These are phyloP conservation scores for Sialis fuliginosa DNA, from an alignment of 2,888 invertebrate genomes.

Conservation along the genomic window DNA sequence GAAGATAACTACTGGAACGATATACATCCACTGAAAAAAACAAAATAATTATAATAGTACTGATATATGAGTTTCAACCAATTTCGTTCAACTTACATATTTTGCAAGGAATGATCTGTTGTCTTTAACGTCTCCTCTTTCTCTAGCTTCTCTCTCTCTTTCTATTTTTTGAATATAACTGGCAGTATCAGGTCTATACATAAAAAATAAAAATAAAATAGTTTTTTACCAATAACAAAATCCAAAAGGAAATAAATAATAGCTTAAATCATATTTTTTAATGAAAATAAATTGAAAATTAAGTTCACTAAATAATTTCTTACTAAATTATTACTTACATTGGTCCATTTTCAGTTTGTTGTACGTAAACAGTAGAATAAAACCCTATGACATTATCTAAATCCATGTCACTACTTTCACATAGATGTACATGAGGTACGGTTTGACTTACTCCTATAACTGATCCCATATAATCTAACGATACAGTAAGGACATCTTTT, in stretches of 20 bases:
- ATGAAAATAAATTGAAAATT: too few relatives aligned
- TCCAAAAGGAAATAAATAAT: slow-evolving; percentile 3
- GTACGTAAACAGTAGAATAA: slow-evolving; percentile 61
- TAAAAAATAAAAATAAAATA: neutral
- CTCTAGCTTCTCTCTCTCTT: slow-evolving; percentile 73
- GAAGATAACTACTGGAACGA: slow-evolving; percentile 82
- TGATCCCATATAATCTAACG: slow-evolving; percentile 61
- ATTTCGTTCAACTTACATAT: slow-evolving; percentile 60
- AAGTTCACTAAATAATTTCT: neutral
- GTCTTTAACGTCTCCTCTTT: slow-evolving; percentile 80
- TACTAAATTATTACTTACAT: slow-evolving; percentile 29
- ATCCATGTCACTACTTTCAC: slow-evolving; percentile 25
- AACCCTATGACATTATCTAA: slow-evolving; percentile 33
- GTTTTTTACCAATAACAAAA: neutral
- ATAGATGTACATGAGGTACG: slow-evolving; percentile 27
- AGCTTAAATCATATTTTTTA: too few relatives aligned
- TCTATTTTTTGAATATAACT: slow-evolving; percentile 88
- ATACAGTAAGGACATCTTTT: slow-evolving; percentile 60
- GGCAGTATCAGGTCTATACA: slow-evolving; percentile 74
- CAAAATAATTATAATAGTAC: neutral
- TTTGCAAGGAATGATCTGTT: slow-evolving; percentile 91
- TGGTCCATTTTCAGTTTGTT: slow-evolving; percentile 67
- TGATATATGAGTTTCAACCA: neutral
- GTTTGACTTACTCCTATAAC: slow-evolving; percentile 53
- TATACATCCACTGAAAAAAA: slow-evolving; percentile 92